A percentile compares a stretch with the other conserved stretches of the same genome.
phyloP scores from a whole-genome alignment of 1,140 invertebrate genomes.

The Parasteatoda tepidariorum region DNA sequence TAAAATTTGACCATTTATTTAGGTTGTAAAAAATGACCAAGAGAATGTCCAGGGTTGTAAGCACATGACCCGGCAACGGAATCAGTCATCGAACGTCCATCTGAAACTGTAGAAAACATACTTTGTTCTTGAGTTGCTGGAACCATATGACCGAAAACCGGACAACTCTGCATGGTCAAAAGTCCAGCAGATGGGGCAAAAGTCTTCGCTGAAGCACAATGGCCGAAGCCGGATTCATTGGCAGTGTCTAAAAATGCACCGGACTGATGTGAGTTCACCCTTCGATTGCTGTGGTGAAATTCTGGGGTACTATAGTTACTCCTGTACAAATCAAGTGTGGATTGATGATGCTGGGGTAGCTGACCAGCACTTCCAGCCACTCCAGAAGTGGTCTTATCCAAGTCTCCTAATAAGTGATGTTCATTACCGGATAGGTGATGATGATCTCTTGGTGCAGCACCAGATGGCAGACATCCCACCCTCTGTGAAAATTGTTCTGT shows the following conservation, averaged over 20 bases:
- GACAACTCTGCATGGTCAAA: conserved; percentile 54
- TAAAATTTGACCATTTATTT: conserved; percentile 19
- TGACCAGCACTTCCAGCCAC: background rate
- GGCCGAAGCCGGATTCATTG: conserved; percentile 16
- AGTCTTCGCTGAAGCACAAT: conserved; percentile 41
- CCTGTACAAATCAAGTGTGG: conserved; percentile 36
- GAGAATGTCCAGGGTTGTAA: conserved; percentile 51
- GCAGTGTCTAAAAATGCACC: conserved; percentile 8
- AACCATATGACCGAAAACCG: conserved; percentile 50
- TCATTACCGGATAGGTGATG: conserved; percentile 27
- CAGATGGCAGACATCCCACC: conserved; percentile 16
- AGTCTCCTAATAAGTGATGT: conserved; percentile 26
- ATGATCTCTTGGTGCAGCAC: conserved; percentile 31
- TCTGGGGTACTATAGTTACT: conserved; percentile 9
- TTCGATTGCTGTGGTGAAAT: conserved; percentile 29
- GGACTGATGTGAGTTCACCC: conserved; percentile 11
- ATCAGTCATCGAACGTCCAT: conserved; percentile 6
- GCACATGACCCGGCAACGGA: conserved; percentile 34
- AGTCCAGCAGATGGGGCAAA: conserved; percentile 13
- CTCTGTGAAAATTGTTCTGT: conserved; percentile 21
- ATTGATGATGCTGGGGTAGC: background rate
- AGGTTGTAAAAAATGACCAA: conserved; percentile 54
- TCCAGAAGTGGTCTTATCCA: conserved; percentile 26
- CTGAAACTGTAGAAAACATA: conserved; percentile 20
- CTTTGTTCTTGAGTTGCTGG: conserved; percentile 41